A percentile compares a stretch with the other conserved stretches of the same genome.
Conservation (phyloP, 2,888 invertebrate genomes). For the Zele albiditarsus region DNA sequence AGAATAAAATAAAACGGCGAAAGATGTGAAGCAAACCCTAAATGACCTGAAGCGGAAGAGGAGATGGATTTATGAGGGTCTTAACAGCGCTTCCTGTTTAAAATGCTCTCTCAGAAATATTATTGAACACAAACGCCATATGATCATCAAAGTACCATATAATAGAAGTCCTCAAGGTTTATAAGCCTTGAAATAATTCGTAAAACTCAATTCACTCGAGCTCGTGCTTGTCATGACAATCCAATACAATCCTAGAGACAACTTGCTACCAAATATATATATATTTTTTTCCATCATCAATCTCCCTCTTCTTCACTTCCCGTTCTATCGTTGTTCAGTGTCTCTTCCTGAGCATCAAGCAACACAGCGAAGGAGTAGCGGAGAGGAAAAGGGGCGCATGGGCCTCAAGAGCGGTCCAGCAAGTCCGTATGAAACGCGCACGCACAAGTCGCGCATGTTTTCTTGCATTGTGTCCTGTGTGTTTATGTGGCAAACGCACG, state of each 20-base stretch:
- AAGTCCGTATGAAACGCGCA: slow-evolving; percentile 25
- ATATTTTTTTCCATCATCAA: neutral
- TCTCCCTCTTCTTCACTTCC: neutral
- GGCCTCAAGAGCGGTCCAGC: slow-evolving; percentile 39
- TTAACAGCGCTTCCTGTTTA: slow-evolving; percentile 16
- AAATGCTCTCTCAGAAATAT: slow-evolving; percentile 17
- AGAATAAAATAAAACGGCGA: neutral
- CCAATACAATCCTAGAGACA: neutral
- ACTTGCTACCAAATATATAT: neutral
- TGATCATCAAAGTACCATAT: slow-evolving; percentile 19
- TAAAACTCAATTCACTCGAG: neutral
- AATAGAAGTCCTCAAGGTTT: neutral
- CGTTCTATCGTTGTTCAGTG: neutral
- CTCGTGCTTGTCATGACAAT: slow-evolving; percentile 2
- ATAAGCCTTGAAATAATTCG: slow-evolving; percentile 23
- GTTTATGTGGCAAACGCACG: slow-evolving; percentile 36
- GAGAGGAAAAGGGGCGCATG: slow-evolving; percentile 15
- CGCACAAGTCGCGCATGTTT: slow-evolving; percentile 26
- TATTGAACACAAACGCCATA: slow-evolving; percentile 35
- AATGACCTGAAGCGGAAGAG: slow-evolving; percentile 13
- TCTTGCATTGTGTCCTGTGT: slow-evolving; percentile 36
- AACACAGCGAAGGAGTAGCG: neutral
- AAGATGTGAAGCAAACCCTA: slow-evolving; percentile 1
- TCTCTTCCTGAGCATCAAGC: slow-evolving; percentile 2
- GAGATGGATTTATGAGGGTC: slow-evolving; percentile 25